Evolutionary conservation across 2,888 invertebrate genomes (phyloP).

Genomic region (Sphecodes monilicornis): DNA sequence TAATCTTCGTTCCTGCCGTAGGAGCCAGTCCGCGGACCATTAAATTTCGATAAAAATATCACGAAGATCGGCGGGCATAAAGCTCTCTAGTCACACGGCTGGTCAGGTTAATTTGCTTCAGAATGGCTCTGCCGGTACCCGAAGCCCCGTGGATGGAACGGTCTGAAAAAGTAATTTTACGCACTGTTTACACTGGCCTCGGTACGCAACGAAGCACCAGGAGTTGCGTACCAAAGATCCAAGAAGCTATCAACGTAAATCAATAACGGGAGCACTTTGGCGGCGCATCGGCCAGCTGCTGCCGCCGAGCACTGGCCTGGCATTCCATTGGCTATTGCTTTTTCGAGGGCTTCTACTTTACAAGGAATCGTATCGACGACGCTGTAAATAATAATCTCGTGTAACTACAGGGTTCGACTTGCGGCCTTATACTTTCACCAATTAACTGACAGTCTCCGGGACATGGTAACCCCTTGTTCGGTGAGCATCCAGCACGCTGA

Average conservation of each 20-base stretch:
- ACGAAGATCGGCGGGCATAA: slow-evolving; percentile 1
- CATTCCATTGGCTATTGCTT: slow-evolving; percentile 74
- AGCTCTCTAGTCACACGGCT: slow-evolving; percentile 43
- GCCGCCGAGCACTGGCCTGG: slow-evolving; percentile 63
- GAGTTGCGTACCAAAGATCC: slow-evolving; percentile 63
- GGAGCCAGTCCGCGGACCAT: background rate
- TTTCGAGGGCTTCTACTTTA: slow-evolving; percentile 69
- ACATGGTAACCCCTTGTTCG: slow-evolving; percentile 43
- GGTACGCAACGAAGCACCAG: slow-evolving; percentile 50
- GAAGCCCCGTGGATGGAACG: slow-evolving; percentile 30
- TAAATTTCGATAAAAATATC: slow-evolving; percentile 28
- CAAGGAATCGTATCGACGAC: slow-evolving; percentile 72
- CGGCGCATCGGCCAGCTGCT: slow-evolving; percentile 81
- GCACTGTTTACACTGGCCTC: slow-evolving; percentile 73
- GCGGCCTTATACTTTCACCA: slow-evolving; percentile 65
- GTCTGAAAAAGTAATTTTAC: slow-evolving; percentile 71
- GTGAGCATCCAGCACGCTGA: slow-evolving; percentile 22
- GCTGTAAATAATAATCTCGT: slow-evolving; percentile 73
- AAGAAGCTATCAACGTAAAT: slow-evolving; percentile 82
- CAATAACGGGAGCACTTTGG: slow-evolving; percentile 81
- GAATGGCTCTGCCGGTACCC: slow-evolving; percentile 19
- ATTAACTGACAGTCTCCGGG: slow-evolving; percentile 62
- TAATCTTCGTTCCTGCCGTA: background rate
- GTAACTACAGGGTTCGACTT: slow-evolving; percentile 49
- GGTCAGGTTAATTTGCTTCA: slow-evolving; percentile 54